Evolutionary conservation across 2,888 invertebrate genomes (phyloP).

Genomic region (Agrotis clavis): DNA sequence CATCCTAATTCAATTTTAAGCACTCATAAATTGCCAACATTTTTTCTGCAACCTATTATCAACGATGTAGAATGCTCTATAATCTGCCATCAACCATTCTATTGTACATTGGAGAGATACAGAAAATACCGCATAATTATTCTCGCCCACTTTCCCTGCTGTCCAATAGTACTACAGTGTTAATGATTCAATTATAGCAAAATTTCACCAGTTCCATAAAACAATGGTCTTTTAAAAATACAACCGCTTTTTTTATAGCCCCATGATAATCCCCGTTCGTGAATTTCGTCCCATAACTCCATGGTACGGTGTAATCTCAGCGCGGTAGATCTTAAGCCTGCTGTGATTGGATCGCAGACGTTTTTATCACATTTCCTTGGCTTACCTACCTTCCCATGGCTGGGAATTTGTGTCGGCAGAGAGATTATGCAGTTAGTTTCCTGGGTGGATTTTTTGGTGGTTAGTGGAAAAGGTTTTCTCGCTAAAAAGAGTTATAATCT

Average conservation of each 20-base stretch:
- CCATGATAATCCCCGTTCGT: constrained; percentile 77
- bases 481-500: neutral
- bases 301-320: constrained; percentile 78
- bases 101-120: no score
- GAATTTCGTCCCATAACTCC: constrained; percentile 83
- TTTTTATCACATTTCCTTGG: constrained; percentile 75
- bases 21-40: no score
- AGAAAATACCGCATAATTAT: no score
- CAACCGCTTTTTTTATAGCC: constrained; percentile 68
- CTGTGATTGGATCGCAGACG: constrained; percentile 82
- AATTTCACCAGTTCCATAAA: neutral
- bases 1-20: no score
- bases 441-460: neutral
- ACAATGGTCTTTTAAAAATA: no score
- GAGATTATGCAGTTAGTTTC: constrained; percentile 43
- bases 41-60: no score
- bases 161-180: no score
- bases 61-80: no score
- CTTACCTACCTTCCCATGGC: constrained; percentile 26
- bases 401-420: constrained; percentile 57
- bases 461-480: neutral
- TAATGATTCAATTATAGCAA: no score
- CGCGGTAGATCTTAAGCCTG: constrained; percentile 79
- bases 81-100: no score
- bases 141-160: no score